Percentiles rank a stretch among this genome's conserved stretches.
Evolutionary conservation across 1,140 invertebrate species (phyloP).

Genomic region (Papilio polytes): DNA sequence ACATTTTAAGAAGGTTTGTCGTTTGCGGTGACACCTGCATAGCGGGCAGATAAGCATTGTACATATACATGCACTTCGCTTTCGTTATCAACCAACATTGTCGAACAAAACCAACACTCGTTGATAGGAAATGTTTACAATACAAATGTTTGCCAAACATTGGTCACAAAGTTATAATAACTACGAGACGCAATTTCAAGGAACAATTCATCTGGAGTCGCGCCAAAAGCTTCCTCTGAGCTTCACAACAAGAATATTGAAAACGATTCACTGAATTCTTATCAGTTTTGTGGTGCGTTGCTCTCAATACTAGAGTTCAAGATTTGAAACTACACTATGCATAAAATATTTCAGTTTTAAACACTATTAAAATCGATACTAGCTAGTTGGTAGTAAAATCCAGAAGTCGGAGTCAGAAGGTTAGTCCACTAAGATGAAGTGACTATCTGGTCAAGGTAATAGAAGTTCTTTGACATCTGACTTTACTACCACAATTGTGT

Average conservation of each 20-base stretch:
- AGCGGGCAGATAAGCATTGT: background rate
- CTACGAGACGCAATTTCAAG: constrained; percentile 49
- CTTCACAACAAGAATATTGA: constrained; percentile 9
- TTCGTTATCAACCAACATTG: background rate
- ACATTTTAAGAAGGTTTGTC: background rate
- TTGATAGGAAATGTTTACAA: background rate
- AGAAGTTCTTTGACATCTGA: background rate
- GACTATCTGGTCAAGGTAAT: background rate
- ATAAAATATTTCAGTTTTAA: background rate
- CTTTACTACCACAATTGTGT: background rate
- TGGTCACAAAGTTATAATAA: constrained; percentile 41
- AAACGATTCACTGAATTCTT: constrained; percentile 6
- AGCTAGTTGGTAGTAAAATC: background rate
- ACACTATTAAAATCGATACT: background rate
- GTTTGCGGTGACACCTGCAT: background rate
- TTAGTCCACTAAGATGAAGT: background rate
- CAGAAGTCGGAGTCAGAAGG: background rate
- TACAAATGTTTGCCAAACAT: constrained; percentile 7
- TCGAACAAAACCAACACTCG: background rate
- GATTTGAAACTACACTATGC: background rate
- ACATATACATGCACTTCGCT: background rate
- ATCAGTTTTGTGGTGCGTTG: constrained; percentile 9
- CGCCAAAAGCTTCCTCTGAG: constrained; percentile 42
- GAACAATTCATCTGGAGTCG: constrained; percentile 49
- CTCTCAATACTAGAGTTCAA: background rate